Evolutionary conservation across 35 echinoderm and acorn worm genomes (phyloP), one percentile per base, ranked within the genome.

Genomic region (Apostichopus japonicus): DNA sequence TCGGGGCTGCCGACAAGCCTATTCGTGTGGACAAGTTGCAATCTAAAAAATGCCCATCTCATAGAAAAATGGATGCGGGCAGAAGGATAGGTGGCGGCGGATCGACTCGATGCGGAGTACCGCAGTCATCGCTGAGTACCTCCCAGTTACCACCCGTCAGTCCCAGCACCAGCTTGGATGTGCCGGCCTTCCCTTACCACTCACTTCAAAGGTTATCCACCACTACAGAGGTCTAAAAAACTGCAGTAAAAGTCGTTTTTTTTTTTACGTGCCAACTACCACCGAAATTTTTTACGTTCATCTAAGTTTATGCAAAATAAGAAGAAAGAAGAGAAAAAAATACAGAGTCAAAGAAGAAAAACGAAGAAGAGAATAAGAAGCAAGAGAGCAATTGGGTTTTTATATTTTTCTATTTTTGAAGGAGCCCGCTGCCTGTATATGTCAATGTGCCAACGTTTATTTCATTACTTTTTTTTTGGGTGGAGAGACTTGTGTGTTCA

Each of bases 41-140:
- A 79, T 79, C 54, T 53, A 91, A 55, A 79, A 91, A 91, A 67
- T 91, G 90, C 24, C 90, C 90, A 79, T 79, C 90, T 61, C 90
- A 91, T 55, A 56, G 90, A 67, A 91, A 91, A 79, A 91, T 91
- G 90, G 90, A 91, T 51, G 24, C 90, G 27, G 90, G 90, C 14
- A 79, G 90, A 25, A 91, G 90, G 90, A 91, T 91, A 91, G 90
- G 61, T 27, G 62, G 86, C 19, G 11, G 52, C 4, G 24, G 14
- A 16, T 0, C 10, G 5, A 80, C 23, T 5, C 7, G 54, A 15
- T 52, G 56, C 23, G n/a, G 61, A 56, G 75, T 8, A 56, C 90
- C 71, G n/a, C 90, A 77, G 90, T 91, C 90, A 19, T 91, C 90
- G 1, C 52, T 56, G 27, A 91, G 90, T 65, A 91, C 90, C 90